Percentiles rank a stretch among this genome's conserved stretches.
These are phyloP conservation scores for Urocynchramus pylzowi DNA, from an alignment of 2,113 vertebrate species.

Conservation along the genomic window DNA sequence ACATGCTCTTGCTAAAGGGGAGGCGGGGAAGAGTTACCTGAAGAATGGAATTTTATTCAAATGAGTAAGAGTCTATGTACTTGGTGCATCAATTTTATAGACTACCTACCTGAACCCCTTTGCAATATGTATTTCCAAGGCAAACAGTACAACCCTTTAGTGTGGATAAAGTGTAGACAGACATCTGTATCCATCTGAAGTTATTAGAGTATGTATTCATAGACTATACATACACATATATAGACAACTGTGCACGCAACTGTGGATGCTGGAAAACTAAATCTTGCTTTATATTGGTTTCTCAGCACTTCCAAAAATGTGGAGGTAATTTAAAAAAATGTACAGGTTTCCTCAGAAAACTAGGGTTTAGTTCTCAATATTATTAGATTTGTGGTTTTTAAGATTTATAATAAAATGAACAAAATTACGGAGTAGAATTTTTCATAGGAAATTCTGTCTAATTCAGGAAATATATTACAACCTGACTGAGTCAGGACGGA, in stretches of 20 bases:
- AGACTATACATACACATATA: accelerated
- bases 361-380: neutral
- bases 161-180: neutral
- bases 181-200: neutral
- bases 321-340: neutral
- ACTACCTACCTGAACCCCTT: neutral
- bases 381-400: neutral
- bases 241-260: neutral
- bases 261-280: neutral
- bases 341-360: neutral
- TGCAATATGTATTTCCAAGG: neutral
- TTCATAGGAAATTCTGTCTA: neutral
- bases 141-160: neutral
- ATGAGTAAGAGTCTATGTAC: neutral
- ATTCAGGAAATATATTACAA: neutral
- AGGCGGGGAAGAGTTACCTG: slow-evolving; percentile 48
- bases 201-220: accelerated
- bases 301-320: neutral
- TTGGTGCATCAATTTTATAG: neutral
- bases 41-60: slow-evolving; percentile 7
- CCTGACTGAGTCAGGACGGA: neutral
- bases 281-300: neutral
- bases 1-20: slow-evolving; percentile 9
- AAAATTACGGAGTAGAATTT: neutral
- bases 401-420: neutral